A percentile compares a stretch with the other conserved stretches of the same genome.
phyloP scores from a whole-genome alignment of 1,140 invertebrate species.

The Microplitis demolitor region DNA sequence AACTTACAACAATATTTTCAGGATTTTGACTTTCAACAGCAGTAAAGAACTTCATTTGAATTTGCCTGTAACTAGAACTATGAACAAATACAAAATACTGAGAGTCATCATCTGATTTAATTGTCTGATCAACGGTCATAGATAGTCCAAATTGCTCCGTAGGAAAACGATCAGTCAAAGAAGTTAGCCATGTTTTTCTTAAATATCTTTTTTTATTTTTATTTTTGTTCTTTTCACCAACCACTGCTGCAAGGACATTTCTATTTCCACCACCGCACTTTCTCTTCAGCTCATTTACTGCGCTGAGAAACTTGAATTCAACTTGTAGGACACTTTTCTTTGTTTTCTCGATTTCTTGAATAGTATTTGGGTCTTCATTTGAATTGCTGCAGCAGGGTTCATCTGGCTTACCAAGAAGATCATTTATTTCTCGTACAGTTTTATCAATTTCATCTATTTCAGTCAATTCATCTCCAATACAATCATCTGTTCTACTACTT shows the following conservation, averaged over 20 bases:
- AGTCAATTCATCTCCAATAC: constrained; percentile 65
- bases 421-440: constrained; percentile 74
- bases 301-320: constrained; percentile 78
- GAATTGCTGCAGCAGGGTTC: constrained; percentile 33
- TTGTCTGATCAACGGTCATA: constrained; percentile 70
- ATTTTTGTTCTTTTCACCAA: constrained; percentile 68
- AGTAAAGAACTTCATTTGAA: constrained; percentile 76
- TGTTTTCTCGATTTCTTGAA: constrained; percentile 34
- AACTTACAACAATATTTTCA: constrained; percentile 76
- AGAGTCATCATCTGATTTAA: constrained; percentile 50
- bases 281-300: constrained; percentile 81
- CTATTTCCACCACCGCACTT: constrained; percentile 80
- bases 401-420: constrained; percentile 68
- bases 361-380: constrained; percentile 39
- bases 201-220: constrained; percentile 62
- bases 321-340: constrained; percentile 66
- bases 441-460: constrained; percentile 80
- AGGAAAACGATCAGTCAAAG: constrained; percentile 70
- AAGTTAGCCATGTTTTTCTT: constrained; percentile 71
- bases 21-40: constrained; percentile 82
- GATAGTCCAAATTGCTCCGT: constrained; percentile 73
- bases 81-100: constrained; percentile 84
- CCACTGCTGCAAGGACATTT: constrained; percentile 65
- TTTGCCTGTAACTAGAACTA: constrained; percentile 74
- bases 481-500: constrained; percentile 57